Conservation (phyloP, 1,140 invertebrate species). For the Zaprionus nigranus region DNA sequence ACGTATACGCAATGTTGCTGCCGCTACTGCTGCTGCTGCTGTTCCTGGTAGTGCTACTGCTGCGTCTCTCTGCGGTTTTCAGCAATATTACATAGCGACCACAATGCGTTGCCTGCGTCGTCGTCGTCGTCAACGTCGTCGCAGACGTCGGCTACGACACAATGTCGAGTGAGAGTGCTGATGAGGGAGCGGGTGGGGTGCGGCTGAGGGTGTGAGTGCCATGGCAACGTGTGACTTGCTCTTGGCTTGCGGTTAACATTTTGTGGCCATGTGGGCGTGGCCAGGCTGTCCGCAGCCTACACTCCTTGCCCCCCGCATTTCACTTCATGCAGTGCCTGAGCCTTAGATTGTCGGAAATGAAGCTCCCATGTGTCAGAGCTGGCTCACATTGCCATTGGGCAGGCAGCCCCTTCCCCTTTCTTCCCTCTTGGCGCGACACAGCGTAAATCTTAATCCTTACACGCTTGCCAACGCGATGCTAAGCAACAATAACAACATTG, state of each 20-base stretch:
- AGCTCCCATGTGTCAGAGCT: constrained; percentile 76
- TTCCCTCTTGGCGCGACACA: constrained; percentile 43
- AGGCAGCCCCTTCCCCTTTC: constrained; percentile 24
- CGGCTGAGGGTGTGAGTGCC: not conserved
- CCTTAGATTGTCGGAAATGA: constrained; percentile 64
- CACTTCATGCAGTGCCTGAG: not conserved
- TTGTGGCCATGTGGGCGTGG: constrained; percentile 44
- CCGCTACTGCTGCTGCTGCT: constrained; percentile 15
- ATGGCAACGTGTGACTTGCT: constrained; percentile 61
- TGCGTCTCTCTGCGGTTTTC: constrained; percentile 59
- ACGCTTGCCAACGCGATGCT: constrained; percentile 66
- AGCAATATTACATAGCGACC: constrained; percentile 77
- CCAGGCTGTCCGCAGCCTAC: not conserved
- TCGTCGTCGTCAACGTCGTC: constrained; percentile 62
- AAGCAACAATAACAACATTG: constrained; percentile 51
- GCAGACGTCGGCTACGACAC: constrained; percentile 39
- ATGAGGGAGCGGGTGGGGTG: too few relatives aligned
- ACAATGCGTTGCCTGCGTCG: constrained; percentile 52
- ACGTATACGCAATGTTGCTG: constrained; percentile 75
- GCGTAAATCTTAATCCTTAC: constrained; percentile 79
- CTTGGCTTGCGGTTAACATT: constrained; percentile 48
- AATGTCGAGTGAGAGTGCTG: constrained; percentile 52
- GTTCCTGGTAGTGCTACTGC: constrained; percentile 11
- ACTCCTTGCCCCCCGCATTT: not conserved
- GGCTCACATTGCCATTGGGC: constrained; percentile 28